Base-by-base conservation (phyloP, 2,113 vertebrate species). In the Cheirogaleus medius region DNA sequence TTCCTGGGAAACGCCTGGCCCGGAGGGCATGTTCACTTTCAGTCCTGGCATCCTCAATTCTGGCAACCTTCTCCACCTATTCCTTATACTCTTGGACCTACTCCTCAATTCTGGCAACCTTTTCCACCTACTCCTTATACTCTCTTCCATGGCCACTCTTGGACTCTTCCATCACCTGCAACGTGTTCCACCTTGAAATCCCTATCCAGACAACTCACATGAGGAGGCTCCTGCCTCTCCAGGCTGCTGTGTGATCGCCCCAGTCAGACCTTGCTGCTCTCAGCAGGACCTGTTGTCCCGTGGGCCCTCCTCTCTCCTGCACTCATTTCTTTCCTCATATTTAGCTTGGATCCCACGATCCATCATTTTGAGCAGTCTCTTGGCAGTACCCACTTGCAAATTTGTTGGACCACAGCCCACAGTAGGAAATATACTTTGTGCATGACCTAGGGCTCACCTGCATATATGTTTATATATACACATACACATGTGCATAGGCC, bases 341-440 rank as follows among this genome's bases (percentile, higher is more conserved):
- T 90, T 49, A 94, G 21, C 21, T 21, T 42, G 32, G 66, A 68
- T 32, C 42, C 29, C 18, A 27, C 0, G 0, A n/a, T 8, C 49
- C n/a, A 80, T 58, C 73, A 56, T 86, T 80, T 89, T 44, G n/a
- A 82, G 32, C 10, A 63, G 11, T 58, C 37, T 90, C 60, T 78
- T 64, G 21, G 81, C 29, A 85, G 20, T 29, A 80, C 0, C 44
- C 20, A 29, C 44, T 92, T 71, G 68, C 13, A 37, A 15, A 54
- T 60, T 82, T 64, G 85, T 68, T 37, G n/a, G 21, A 58, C 3
- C 73, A 84, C 37, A 81, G 39, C 60, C 18, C 34, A 87, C 25
- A 42, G 32, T 8, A 60, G 91, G 49, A 95, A 93, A 44, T n/a
- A 34, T 5, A 56, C 56, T 69, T 86, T 68, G 32, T 32, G 27